Evolutionary conservation across 2,888 invertebrate species (phyloP).

Genomic region (Clunio marinus): DNA sequence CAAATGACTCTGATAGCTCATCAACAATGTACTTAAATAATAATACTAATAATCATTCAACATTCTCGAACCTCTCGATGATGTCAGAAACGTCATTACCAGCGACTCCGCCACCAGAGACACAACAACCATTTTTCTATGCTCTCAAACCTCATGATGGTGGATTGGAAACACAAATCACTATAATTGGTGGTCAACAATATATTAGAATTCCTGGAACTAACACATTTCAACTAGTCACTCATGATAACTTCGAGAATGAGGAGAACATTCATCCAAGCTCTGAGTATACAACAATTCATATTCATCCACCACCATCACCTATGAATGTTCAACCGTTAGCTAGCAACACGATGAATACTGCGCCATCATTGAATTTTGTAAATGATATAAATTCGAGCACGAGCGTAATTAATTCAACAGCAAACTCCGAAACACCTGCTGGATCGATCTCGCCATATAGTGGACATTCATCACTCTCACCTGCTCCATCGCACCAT

Average conservation of each 20-base stretch:
- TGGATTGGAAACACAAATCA: constrained; percentile 43
- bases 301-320: constrained; percentile 33
- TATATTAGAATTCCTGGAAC: constrained; percentile 59
- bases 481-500: constrained; percentile 38
- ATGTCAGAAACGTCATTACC: constrained; percentile 55
- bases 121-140: constrained; percentile 48
- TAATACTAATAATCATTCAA: constrained; percentile 46
- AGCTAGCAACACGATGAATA: background rate
- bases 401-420: constrained; percentile 36
- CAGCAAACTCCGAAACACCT: constrained; percentile 39
- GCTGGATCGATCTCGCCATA: constrained; percentile 41
- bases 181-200: constrained; percentile 53
- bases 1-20: constrained; percentile 51
- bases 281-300: constrained; percentile 42
- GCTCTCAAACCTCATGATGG: constrained; percentile 51
- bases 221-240: constrained; percentile 61
- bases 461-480: constrained; percentile 41
- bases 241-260: constrained; percentile 58
- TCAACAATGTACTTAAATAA: constrained; percentile 49
- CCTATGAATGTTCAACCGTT: background rate
- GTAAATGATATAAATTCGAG: constrained; percentile 35
- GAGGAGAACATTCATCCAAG: constrained; percentile 59
- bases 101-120: constrained; percentile 54
- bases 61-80: constrained; percentile 46
- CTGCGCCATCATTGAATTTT: constrained; percentile 29